A percentile compares a stretch with the other conserved stretches of the same genome.
phyloP scores from a whole-genome alignment of 1,140 invertebrate species.

The Solenopsis fugax region DNA sequence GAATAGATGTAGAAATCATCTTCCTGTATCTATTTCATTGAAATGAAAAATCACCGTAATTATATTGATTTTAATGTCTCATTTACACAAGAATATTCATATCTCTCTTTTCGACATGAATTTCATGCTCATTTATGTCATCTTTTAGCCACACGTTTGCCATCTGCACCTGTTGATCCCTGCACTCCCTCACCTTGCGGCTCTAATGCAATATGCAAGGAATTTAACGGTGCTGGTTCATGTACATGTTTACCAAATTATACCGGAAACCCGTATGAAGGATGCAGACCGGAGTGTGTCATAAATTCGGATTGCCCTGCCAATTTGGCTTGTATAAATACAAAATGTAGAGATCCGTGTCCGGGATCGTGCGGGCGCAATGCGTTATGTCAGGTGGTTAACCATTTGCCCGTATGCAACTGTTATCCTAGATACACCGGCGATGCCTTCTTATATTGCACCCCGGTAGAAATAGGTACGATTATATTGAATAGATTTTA shows the following conservation, averaged over 20 bases:
- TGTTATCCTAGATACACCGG: conserved; percentile 86
- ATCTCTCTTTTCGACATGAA: background rate
- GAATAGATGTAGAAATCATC: background rate
- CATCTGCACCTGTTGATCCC: conserved; percentile 78
- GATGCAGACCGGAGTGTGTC: conserved; percentile 86
- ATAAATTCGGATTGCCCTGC: conserved; percentile 86
- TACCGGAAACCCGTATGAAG: conserved; percentile 88
- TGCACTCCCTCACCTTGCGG: conserved; percentile 86
- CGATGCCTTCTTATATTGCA: conserved; percentile 62
- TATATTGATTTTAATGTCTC: background rate
- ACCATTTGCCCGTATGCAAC: conserved; percentile 89
- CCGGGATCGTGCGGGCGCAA: conserved; percentile 88
- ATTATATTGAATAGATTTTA: background rate
- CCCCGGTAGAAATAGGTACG: conserved; percentile 59
- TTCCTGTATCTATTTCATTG: background rate
- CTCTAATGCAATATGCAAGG: conserved; percentile 85
- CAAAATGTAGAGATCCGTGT: conserved; percentile 86
- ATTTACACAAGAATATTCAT: background rate
- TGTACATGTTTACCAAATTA: conserved; percentile 87
- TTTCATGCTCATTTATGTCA: background rate
- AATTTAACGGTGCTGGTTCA: conserved; percentile 81
- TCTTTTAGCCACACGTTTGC: conserved; percentile 78
- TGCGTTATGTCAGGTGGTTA: conserved; percentile 89
- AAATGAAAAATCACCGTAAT: conserved; percentile 16
- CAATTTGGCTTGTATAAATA: conserved; percentile 84